phyloP scores from a whole-genome alignment of 1,140 invertebrate species.

The Musca vetustissima region DNA sequence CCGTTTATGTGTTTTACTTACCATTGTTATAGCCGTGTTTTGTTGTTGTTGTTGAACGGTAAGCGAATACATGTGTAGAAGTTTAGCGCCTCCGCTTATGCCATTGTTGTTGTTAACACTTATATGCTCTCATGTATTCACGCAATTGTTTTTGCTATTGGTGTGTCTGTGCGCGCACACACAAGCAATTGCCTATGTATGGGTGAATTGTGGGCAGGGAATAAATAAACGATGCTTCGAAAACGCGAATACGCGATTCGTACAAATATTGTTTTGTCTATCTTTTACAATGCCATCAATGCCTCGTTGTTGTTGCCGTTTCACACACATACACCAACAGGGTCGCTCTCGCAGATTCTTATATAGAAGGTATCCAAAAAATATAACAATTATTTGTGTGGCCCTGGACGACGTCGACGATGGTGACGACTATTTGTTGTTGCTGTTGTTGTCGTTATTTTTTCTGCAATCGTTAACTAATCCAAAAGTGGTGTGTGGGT shows the following conservation, averaged over 20 bases:
- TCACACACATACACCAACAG: background rate
- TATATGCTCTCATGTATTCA: constrained; percentile 6
- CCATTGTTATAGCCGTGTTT: no score
- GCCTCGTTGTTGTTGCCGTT: constrained; percentile 14
- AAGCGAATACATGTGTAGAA: background rate
- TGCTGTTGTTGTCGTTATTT: constrained; percentile 7
- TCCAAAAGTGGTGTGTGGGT: constrained; percentile 13
- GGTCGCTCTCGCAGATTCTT: background rate
- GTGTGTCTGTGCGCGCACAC: constrained; percentile 38
- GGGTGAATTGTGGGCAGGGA: constrained; percentile 55
- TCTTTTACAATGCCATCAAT: background rate
- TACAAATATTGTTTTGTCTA: constrained; percentile 42
- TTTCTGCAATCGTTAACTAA: background rate
- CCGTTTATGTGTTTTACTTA: no score
- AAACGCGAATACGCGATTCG: constrained; percentile 56
- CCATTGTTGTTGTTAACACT: background rate
- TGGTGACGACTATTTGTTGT: no score
- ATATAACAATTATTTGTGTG: no score
- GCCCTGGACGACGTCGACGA: no score
- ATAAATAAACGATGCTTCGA: constrained; percentile 45
- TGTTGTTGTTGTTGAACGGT: no score
- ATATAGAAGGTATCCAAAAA: no score
- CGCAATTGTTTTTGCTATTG: constrained; percentile 7
- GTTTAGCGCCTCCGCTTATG: background rate
- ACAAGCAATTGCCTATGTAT: constrained; percentile 30